These are phyloP conservation scores for Drosophila kokeensis DNA, from an alignment of 2,888 invertebrate genomes.

Conservation along the genomic window DNA sequence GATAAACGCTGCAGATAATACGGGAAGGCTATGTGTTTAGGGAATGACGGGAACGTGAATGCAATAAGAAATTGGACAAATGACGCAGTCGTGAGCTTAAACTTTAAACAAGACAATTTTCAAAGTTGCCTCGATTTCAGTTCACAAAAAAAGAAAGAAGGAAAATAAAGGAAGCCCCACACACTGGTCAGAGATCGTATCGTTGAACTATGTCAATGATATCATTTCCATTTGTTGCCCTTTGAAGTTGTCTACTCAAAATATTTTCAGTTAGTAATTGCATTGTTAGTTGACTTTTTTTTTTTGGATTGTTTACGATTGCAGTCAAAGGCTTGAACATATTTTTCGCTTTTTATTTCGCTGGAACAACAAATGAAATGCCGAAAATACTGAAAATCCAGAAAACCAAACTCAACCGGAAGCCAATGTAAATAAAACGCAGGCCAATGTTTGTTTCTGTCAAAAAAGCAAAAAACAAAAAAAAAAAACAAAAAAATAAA, in stretches of 20 bases:
- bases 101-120: constrained; percentile 19
- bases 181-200: constrained; percentile 23
- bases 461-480: constrained; percentile 58
- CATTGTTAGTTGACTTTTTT: constrained; percentile 55
- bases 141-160: background rate
- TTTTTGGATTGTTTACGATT: constrained; percentile 56
- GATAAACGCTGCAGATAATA: constrained; percentile 71
- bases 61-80: constrained; percentile 35
- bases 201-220: constrained; percentile 21
- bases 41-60: constrained; percentile 50
- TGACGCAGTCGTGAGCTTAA: constrained; percentile 36
- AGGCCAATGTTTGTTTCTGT: constrained; percentile 76
- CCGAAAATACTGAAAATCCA: constrained; percentile 38
- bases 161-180: background rate
- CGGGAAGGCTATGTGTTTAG: constrained; percentile 9
- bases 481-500: constrained; percentile 32
- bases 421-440: constrained; percentile 80
- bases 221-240: constrained; percentile 34
- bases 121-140: constrained; percentile 3
- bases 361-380: constrained; percentile 69
- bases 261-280: constrained; percentile 40
- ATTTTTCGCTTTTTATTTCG: constrained; percentile 74
- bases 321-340: constrained; percentile 49
- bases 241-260: constrained; percentile 41
- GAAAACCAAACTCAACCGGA: constrained; percentile 75